Evolutionary conservation across 2,113 vertebrate species (phyloP).

Genomic region (Chamaea fasciata): DNA sequence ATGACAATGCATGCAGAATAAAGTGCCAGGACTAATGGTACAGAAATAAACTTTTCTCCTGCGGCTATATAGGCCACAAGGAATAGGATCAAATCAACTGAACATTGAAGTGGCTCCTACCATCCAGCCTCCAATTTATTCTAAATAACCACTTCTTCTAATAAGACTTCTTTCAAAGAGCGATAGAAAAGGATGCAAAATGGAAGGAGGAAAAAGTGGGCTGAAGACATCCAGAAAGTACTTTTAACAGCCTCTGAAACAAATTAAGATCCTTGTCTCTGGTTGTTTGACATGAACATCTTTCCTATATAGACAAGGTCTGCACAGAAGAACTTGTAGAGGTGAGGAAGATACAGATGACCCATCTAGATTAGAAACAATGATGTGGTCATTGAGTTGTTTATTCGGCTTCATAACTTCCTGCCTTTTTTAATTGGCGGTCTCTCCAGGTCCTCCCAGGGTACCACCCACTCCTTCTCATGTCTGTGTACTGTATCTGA

Average conservation of each 20-base stretch:
- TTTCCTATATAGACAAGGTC: background rate
- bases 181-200: background rate
- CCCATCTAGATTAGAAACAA: background rate
- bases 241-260: background rate
- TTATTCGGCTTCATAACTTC: background rate
- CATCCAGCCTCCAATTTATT: background rate
- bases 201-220: background rate
- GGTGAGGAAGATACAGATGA: background rate
- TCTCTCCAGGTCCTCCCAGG: background rate
- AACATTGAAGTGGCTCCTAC: background rate
- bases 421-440: background rate
- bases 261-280: background rate
- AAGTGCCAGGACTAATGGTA: background rate
- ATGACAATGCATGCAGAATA: background rate
- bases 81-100: background rate
- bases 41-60: background rate
- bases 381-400: background rate
- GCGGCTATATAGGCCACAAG: background rate
- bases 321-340: background rate
- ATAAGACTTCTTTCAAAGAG: background rate
- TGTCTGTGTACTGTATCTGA: background rate
- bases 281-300: background rate
- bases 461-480: background rate
- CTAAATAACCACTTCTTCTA: background rate
- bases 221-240: background rate